phyloP scores from a whole-genome alignment of 2,113 vertebrate genomes.

The Prietella phreatophila region DNA sequence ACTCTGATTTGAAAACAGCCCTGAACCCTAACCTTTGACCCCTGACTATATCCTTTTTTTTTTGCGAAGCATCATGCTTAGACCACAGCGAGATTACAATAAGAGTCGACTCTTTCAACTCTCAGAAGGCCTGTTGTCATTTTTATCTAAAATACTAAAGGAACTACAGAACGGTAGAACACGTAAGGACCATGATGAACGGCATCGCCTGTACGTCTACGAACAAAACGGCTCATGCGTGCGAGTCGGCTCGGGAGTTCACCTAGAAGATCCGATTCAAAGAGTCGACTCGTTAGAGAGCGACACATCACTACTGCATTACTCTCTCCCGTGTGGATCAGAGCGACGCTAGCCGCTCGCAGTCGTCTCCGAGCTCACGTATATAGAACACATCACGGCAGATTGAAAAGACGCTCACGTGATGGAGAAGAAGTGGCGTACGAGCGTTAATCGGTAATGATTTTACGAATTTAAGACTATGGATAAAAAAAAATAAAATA shows the following conservation, averaged over 20 bases:
- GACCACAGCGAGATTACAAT: background rate
- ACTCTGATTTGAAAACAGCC: conserved; percentile 32
- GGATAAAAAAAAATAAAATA: no score
- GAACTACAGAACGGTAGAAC: no score
- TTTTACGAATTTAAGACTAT: background rate
- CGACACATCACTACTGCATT: background rate
- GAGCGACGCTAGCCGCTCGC: background rate
- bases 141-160: background rate
- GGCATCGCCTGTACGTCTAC: background rate
- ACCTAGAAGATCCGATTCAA: background rate
- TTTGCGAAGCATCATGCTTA: background rate
- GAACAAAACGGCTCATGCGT: background rate
- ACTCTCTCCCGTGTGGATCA: background rate
- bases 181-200: no score
- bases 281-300: background rate
- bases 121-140: background rate
- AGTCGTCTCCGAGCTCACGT: background rate
- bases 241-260: background rate
- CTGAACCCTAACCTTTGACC: conserved; percentile 8
- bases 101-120: background rate
- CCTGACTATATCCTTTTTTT: background rate
- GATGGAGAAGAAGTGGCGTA: background rate
- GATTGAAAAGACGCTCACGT: background rate
- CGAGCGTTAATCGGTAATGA: background rate
- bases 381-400: no score